Conservation (phyloP, 2,113 vertebrate genomes). For the Aegypius monachus region DNA sequence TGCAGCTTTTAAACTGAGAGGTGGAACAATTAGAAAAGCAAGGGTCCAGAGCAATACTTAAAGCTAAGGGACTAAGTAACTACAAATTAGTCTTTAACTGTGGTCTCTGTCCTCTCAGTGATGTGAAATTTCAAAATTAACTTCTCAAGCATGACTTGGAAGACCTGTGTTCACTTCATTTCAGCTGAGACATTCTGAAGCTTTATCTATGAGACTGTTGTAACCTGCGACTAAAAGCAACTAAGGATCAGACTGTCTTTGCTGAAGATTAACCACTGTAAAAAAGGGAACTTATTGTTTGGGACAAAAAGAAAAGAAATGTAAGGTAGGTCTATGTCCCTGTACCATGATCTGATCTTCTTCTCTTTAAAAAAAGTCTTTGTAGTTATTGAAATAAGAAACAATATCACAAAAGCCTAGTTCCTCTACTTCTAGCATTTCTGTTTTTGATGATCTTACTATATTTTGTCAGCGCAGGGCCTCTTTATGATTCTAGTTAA, state of each 20-base stretch:
- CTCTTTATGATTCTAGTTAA: background rate
- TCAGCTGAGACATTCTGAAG: background rate
- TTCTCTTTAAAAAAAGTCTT: background rate
- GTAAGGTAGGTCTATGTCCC: background rate
- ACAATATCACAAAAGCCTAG: background rate
- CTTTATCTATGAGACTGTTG: background rate
- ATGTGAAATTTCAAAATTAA: background rate
- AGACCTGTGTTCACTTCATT: background rate
- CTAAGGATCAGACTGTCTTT: background rate
- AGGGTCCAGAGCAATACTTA: background rate
- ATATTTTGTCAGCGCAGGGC: background rate
- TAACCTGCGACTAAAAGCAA: background rate
- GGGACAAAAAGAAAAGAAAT: background rate
- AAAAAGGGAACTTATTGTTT: background rate
- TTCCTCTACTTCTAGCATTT: background rate
- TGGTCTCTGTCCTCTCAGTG: background rate
- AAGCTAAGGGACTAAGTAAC: background rate
- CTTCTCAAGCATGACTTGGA: background rate
- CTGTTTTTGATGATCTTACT: background rate
- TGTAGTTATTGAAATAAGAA: background rate
- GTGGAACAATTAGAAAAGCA: background rate
- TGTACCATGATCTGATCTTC: background rate
- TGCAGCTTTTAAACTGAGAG: background rate
- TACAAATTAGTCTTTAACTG: background rate
- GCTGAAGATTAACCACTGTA: background rate